Base-by-base conservation (phyloP, 2,888 invertebrate genomes). In the Drosophila rubida region DNA sequence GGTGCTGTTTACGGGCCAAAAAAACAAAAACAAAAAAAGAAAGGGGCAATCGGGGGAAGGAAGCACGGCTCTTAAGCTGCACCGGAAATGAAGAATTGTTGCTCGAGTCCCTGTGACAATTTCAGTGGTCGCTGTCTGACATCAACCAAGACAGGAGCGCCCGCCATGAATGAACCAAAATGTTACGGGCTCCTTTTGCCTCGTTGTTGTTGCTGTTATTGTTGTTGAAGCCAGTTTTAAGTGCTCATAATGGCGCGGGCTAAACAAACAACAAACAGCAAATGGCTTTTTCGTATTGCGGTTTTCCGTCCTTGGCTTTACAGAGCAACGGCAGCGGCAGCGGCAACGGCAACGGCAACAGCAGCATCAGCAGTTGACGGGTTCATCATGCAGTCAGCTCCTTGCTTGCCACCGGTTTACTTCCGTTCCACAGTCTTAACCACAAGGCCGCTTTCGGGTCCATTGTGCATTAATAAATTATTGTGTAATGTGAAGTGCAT, bases 41-140 rank as follows among this genome's bases (percentile, higher is more conserved):
- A 59, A 42, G 13, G 63, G 23, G 19, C 25, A 25, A 25, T 25
- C 6, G 46, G 19, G 53, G 64, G 50, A 75, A 87, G 88, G 89
- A 88, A 89, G 69, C 83, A 78, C 63, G 78, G 72, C 78, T 87
- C 75, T 87, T 90, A 88, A 90, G 86, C 89, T 78, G 67, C 55
- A 78, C 73, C 89, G 88, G 88, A 88, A 88, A 90, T 88, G 83
- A 87, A 87, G 75, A 88, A 78, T 78, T 78, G 80, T 63, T 88
- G 77, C 80, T 78, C 78, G 74, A 74, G 69, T 77, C 73, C 48
- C 65, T 69, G 80, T 69, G 85, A 85, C 87, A 81, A 60, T 64
- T 79, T 72, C 84, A 59, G 16, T 69, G 77, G 65, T 62, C 69
- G 60, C 50, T 53, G 41, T 45, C 58, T 60, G 66, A 49, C 66